Evolutionary conservation across 2,888 invertebrate species (phyloP).

Genomic region (Phlogophora meticulosa): DNA sequence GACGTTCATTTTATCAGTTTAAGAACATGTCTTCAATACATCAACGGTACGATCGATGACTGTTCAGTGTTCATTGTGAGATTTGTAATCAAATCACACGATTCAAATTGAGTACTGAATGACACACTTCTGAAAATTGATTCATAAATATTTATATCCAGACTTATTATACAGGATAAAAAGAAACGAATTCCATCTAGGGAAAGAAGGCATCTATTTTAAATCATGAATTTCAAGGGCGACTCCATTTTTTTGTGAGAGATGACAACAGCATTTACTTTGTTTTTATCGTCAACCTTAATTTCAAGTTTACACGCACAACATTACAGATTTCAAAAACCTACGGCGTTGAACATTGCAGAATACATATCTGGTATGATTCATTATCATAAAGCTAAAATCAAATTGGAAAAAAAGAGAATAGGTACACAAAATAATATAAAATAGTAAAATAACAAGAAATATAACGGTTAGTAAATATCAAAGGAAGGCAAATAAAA

Average conservation of each 20-base stretch:
- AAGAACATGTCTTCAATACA: conserved; percentile 59
- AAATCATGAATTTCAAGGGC: conserved; percentile 6
- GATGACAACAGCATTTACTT: neutral
- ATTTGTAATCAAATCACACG: conserved; percentile 56
- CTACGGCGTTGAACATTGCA: too few species aligned
- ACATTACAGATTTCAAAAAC: too few species aligned
- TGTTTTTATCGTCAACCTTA: neutral
- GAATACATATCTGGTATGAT: too few species aligned
- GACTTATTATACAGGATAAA: neutral
- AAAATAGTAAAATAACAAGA: too few species aligned
- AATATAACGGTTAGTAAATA: too few species aligned
- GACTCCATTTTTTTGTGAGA: neutral
- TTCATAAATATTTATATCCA: conserved; percentile 49
- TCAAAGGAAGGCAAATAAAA: too few species aligned
- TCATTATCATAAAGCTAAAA: too few species aligned
- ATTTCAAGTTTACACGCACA: too few species aligned
- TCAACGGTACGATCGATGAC: conserved; percentile 48
- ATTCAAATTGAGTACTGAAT: conserved; percentile 20
- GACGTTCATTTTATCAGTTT: conserved; percentile 57
- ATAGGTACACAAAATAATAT: too few species aligned
- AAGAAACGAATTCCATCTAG: neutral
- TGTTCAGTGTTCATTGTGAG: conserved; percentile 42
- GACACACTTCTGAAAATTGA: conserved; percentile 40
- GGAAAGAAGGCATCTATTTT: neutral
- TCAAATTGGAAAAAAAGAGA: too few species aligned